Evolutionary conservation across 2,113 vertebrate species (phyloP).

Genomic region (Colaptes auratus): DNA sequence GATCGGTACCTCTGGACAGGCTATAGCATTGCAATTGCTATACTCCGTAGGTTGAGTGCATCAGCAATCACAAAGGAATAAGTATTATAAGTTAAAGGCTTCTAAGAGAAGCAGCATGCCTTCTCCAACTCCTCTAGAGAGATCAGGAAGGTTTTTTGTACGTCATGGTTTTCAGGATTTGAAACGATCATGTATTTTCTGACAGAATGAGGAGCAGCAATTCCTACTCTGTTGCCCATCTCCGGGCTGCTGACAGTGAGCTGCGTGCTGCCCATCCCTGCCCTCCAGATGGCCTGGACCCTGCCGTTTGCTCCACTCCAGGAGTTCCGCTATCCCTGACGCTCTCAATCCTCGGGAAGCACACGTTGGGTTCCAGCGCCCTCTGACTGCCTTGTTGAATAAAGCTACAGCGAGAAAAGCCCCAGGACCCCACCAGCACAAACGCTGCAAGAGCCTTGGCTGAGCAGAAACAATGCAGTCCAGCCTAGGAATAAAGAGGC

Average conservation of each 20-base stretch:
- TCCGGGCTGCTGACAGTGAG: rapidly evolving
- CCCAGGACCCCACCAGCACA: rapidly evolving
- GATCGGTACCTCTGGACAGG: neutral
- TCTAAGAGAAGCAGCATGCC: neutral
- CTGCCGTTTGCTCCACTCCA: rapidly evolving
- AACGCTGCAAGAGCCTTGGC: rapidly evolving
- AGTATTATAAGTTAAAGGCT: neutral
- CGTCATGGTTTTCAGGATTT: neutral
- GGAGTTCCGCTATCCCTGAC: neutral
- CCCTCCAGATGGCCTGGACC: neutral
- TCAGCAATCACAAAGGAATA: neutral
- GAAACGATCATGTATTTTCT: neutral
- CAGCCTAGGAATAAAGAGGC: neutral
- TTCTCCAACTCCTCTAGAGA: neutral
- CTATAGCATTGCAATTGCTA: neutral
- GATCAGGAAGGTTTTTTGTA: neutral
- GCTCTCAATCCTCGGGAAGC: rapidly evolving
- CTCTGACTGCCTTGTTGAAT: neutral
- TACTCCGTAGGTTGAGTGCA: neutral
- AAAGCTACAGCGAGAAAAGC: rapidly evolving
- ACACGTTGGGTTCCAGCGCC: rapidly evolving
- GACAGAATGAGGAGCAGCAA: neutral
- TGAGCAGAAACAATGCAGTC: neutral
- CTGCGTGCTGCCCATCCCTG: neutral
- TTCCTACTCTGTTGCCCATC: neutral